Evolutionary conservation across 2,113 vertebrate species (phyloP).

Genomic region (Tragelaphus scriptus): DNA sequence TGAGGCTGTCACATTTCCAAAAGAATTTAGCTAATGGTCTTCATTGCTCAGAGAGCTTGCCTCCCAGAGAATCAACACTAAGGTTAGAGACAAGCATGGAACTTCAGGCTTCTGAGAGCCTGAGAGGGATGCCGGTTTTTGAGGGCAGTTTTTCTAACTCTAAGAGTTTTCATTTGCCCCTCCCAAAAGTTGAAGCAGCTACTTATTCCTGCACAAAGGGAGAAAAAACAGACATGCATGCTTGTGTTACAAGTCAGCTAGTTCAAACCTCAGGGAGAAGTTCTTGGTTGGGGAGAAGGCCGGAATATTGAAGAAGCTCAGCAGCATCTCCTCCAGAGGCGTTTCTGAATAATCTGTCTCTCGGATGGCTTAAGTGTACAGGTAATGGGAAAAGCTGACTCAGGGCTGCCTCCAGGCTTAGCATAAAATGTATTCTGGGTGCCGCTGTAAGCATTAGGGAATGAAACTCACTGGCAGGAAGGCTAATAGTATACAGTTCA

Average conservation of each 20-base stretch:
- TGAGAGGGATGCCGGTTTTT: neutral
- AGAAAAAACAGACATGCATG: neutral
- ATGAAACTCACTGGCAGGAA: slow-evolving; percentile 27
- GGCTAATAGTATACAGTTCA: slow-evolving; percentile 27
- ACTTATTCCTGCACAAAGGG: neutral
- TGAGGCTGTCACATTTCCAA: slow-evolving; percentile 61
- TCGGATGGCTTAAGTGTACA: neutral
- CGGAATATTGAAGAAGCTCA: neutral
- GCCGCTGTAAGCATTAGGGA: slow-evolving; percentile 3
- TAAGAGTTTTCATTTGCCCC: neutral
- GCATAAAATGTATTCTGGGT: slow-evolving; percentile 36
- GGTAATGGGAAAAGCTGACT: slow-evolving; percentile 61
- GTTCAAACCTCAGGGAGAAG: slow-evolving; percentile 28
- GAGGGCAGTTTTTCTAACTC: neutral
- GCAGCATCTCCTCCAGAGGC: slow-evolving; percentile 15
- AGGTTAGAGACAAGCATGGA: slow-evolving; percentile 34
- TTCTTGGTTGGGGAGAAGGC: neutral
- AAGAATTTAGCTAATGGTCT: slow-evolving; percentile 73
- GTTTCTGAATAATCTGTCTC: slow-evolving; percentile 40
- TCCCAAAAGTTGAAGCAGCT: neutral
- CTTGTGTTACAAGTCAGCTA: neutral
- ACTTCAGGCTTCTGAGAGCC: neutral
- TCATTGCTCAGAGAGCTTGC: slow-evolving; percentile 49
- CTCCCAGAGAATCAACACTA: neutral
- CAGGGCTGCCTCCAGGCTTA: slow-evolving; percentile 64